Conservation (phyloP, 2,113 vertebrate species). For the Clinocottus analis region DNA sequence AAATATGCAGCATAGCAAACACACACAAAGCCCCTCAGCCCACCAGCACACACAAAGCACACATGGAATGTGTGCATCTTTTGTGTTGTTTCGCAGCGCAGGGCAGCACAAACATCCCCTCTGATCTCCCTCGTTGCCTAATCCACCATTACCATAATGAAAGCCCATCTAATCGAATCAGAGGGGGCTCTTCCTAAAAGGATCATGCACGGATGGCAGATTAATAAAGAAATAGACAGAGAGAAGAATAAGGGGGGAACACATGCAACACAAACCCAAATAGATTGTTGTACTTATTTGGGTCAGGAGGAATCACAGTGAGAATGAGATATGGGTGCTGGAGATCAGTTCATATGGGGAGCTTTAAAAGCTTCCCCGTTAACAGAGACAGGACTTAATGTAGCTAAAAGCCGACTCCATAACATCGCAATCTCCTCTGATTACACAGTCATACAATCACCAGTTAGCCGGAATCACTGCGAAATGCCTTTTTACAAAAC, state of each 20-base stretch:
- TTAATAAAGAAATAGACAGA: conserved; percentile 70
- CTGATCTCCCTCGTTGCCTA: conserved; percentile 58
- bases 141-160: conserved; percentile 80
- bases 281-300: conserved; percentile 59
- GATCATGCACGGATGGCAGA: conserved; percentile 66
- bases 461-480: not conserved
- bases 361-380: conserved; percentile 38
- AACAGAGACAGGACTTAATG: conserved; percentile 9
- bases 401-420: conserved; percentile 22
- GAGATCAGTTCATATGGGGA: conserved; percentile 26
- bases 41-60: not conserved
- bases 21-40: conserved; percentile 21
- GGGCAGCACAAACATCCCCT: conserved; percentile 49
- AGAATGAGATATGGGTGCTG: conserved; percentile 26
- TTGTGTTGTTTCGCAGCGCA: conserved; percentile 21
- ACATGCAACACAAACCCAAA: conserved; percentile 51
- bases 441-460: conserved; percentile 6
- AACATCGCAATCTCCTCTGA: conserved; percentile 4
- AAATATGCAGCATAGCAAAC: not conserved
- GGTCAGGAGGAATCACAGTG: conserved; percentile 51
- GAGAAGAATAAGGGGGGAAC: conserved; percentile 23
- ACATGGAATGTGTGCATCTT: conserved; percentile 6
- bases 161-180: conserved; percentile 75
- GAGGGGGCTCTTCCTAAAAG: conserved; percentile 63
- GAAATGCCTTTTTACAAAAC: not conserved